These are phyloP conservation scores for Morinoia aosen DNA, from an alignment of 2,888 invertebrate species.

Conservation along the genomic window DNA sequence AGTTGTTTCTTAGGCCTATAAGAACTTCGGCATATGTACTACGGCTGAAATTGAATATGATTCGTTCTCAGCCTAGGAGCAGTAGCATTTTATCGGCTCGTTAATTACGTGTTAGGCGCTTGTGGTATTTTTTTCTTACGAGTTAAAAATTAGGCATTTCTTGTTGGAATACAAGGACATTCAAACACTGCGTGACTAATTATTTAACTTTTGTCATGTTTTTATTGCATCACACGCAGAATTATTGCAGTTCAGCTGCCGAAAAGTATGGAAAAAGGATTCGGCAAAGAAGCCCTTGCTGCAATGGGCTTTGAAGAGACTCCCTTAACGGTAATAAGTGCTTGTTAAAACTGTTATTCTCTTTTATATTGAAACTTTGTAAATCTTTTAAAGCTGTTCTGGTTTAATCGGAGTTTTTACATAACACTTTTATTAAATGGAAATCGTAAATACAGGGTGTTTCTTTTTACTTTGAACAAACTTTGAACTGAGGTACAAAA, in stretches of 20 bases:
- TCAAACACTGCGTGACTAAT: background rate
- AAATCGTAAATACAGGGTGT: no score
- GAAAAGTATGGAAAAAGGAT: background rate
- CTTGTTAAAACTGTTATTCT: background rate
- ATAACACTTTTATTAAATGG: no score
- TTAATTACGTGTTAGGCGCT: background rate
- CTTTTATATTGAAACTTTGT: background rate
- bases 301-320: background rate
- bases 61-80: background rate
- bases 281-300: background rate
- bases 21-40: no score
- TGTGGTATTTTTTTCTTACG: no score
- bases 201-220: background rate
- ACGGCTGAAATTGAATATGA: background rate
- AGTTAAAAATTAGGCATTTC: background rate
- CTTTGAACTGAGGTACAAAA: no score
- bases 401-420: background rate
- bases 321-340: background rate
- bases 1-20: no score
- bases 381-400: background rate
- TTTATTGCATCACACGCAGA: background rate
- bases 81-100: background rate
- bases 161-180: background rate
- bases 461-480: no score
- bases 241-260: constrained; percentile 35